Conservation (phyloP, 2,888 invertebrate genomes). For the Rhodophaea formosa region DNA sequence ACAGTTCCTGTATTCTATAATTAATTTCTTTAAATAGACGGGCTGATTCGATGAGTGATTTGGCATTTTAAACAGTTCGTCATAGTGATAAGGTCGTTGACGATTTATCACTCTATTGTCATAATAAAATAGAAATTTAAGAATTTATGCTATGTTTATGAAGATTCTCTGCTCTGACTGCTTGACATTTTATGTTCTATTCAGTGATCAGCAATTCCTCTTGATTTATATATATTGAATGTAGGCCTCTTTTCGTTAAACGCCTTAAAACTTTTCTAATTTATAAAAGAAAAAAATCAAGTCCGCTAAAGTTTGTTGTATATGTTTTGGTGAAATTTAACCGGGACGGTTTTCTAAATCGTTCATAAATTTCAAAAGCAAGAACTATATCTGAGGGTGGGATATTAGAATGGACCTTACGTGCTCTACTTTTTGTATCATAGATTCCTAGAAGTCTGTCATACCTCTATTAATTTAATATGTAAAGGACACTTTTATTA, state of each 20-base stretch:
- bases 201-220: too few relatives aligned
- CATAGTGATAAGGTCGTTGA: not conserved
- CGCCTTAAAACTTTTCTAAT: too few relatives aligned
- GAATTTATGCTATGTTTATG: not conserved
- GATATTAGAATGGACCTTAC: not conserved
- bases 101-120: not conserved
- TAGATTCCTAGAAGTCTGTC: not conserved
- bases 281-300: too few relatives aligned
- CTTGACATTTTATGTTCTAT: too few relatives aligned
- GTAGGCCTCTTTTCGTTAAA: too few relatives aligned
- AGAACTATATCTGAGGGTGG: too few relatives aligned
- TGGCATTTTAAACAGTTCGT: not conserved
- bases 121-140: not conserved
- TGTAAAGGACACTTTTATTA: not conserved
- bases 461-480: not conserved
- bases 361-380: too few relatives aligned
- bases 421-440: not conserved
- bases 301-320: too few relatives aligned
- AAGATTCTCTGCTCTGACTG: too few relatives aligned
- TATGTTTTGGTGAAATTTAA: too few relatives aligned
- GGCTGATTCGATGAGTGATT: not conserved
- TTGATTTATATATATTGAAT: too few relatives aligned
- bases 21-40: slow-evolving; percentile 4
- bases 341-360: too few relatives aligned
- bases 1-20: slow-evolving; percentile 3